Evolutionary conservation across 2,113 vertebrate genomes (phyloP), one percentile per base, ranked within the genome.

Genomic region (Triplophysa rosa): DNA sequence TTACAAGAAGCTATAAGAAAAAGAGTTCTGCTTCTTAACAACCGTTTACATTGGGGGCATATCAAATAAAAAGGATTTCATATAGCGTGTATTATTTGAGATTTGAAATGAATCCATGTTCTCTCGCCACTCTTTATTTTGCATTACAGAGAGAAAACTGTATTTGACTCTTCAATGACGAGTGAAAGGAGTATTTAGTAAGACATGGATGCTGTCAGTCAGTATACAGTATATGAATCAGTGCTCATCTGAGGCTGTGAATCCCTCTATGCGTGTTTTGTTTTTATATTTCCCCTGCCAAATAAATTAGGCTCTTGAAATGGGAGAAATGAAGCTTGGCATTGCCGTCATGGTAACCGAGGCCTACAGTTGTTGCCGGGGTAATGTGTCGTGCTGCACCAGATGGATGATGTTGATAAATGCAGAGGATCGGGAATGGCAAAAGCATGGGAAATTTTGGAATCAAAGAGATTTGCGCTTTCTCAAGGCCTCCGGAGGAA

Each of bases 331-430:
- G 79, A 61, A 40, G 24, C 64, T 59, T 75, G 63, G 79, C 70
- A 80, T 67, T 81, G 71, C 23, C 40, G 42, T 42, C 61, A 62
- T 45, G 33, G 77, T 79, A 61, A 68, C 58, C 72, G 49, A 45
- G 58, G 65, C 37, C 42, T 67, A 49, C 71, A 47, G n/a, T 58
- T 80, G 68, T 40, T 80, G 19, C 62, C 12, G 52, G 47, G 62
- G 62, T 67, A 54, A 67, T 58, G 42, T 67, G 63, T 45, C 75
- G 54, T 65, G 54, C 59, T 8, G 47, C 11, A 56, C 79, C 79
- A 81, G 24, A 67, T 63, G 54, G 65, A 33, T 81, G 79, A 81
- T 67, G 79, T 59, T 75, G 59, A 75, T 81, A 73, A 58, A 81
- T 81, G 64, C 59, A 68, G 64, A 23, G 42, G 54, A 14, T 23